A percentile compares a stretch with the other conserved stretches of the same genome.
These are phyloP conservation scores for Orchestes rusci DNA, from an alignment of 2,888 invertebrate genomes.

Conservation along the genomic window DNA sequence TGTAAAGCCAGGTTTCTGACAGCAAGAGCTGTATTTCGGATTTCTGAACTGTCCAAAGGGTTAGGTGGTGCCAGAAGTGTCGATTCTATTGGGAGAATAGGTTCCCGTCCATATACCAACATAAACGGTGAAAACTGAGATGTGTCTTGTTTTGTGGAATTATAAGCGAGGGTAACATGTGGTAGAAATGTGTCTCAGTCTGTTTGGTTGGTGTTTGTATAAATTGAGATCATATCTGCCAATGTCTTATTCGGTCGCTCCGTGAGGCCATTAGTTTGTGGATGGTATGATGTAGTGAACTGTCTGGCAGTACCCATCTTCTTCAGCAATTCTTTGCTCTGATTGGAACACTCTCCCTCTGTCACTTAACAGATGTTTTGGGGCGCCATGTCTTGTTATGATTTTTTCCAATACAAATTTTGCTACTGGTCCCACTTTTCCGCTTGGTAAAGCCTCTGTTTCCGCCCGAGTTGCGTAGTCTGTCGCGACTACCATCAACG, in stretches of 20 bases:
- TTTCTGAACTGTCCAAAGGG: too few species aligned
- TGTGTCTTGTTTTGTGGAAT: background rate
- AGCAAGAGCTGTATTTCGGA: too few species aligned
- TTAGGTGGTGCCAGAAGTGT: too few species aligned
- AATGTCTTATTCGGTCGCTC: too few species aligned
- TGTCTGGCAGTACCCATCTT: constrained; percentile 22
- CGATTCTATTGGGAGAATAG: too few species aligned
- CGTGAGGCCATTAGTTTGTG: constrained; percentile 22
- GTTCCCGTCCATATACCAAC: too few species aligned
- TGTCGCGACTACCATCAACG: constrained; percentile 28
- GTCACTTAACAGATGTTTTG: constrained; percentile 1
- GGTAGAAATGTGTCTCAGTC: background rate
- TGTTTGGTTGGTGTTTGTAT: too few species aligned
- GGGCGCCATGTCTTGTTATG: constrained; percentile 19
- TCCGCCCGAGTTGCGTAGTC: constrained; percentile 27
- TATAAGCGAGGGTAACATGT: background rate
- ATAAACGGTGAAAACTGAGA: too few species aligned
- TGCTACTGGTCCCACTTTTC: constrained; percentile 23
- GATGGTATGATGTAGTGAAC: constrained; percentile 22
- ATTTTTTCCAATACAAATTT: constrained; percentile 24
- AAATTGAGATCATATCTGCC: too few species aligned
- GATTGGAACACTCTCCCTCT: constrained; percentile 8
- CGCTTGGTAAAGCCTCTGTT: background rate
- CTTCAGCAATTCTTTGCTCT: constrained; percentile 23
- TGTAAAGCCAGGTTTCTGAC: too few species aligned